Base-by-base conservation (phyloP, 2,888 invertebrate species). In the Amblyjoppa fuscipennis region DNA sequence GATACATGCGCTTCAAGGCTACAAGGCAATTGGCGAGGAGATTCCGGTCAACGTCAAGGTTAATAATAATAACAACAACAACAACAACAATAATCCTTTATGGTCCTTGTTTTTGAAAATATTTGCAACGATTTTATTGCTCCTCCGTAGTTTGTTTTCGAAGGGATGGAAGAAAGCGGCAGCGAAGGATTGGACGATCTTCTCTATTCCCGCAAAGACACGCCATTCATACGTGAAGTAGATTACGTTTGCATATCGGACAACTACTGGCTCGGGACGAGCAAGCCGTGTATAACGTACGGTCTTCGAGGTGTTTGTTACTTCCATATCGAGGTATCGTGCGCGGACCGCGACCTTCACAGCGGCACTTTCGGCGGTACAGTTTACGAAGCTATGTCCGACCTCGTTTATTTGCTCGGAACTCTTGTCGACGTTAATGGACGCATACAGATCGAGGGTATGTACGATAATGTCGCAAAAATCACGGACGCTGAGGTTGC, bases 131-230 rank as follows among this genome's bases (percentile, higher is more conserved):
- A 0, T 3, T 34, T 5, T 6, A 64, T 31, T 34, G 34, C 34
- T 81, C 28, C 45, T 73, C 90, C 93, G 61, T 91, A 96, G 96
- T 99, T 99, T 94, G 96, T 98, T 16, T 97, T 99, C 93, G 99
- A 99, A 95, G 99, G 98, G 79, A 99, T 99, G 99, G 99, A 99
- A 94, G 99, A 99, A 94, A 97, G 97, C 85, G 99, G 99, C 6
- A 99, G 99, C 84, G 97, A 98, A 93, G 99, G 99, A n/a, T 95
- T 99, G 34, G 98, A 99, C 93, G 97, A 97, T 0, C 95, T 99
- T 11, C 95, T 99, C 0, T 95, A 95, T 89, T 93, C 95, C 0
- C 95, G 96, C 88, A 97, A 97, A 92, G 96, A 97, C 89, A 71
- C 86, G 4, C 96, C 96, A 38, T 99, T 98, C 94, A 96, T 99